phyloP scores from a whole-genome alignment of 2,113 vertebrate species.

The Poecile atricapillus region DNA sequence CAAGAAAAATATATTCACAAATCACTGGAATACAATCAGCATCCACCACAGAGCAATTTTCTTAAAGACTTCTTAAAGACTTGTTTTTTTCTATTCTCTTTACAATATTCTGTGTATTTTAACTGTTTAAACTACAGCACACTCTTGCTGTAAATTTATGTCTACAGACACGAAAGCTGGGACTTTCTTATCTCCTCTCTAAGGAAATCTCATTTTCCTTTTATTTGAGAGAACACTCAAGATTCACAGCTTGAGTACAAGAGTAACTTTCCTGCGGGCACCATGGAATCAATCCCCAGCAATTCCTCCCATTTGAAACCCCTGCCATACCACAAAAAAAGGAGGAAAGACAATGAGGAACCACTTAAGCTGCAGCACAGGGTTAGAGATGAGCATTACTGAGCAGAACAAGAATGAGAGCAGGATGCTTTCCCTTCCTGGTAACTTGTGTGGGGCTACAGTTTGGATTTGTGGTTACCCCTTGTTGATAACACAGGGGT shows the following conservation, averaged over 20 bases:
- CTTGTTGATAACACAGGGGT: not conserved
- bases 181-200: not conserved
- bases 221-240: fast-evolving
- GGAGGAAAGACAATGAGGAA: not conserved
- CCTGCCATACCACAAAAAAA: not conserved
- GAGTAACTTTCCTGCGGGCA: not conserved
- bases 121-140: not conserved
- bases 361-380: not conserved
- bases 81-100: not conserved
- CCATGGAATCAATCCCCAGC: not conserved
- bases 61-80: not conserved
- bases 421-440: not conserved
- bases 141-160: not conserved
- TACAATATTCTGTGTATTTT: not conserved
- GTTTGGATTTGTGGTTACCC: not conserved
- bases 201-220: not conserved
- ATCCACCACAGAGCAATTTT: not conserved
- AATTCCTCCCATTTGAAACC: not conserved
- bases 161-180: not conserved
- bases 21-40: fast-evolving
- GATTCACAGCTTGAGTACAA: not conserved
- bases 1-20: not conserved
- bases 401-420: not conserved
- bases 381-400: not conserved
- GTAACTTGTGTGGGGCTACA: no score